phyloP scores from a whole-genome alignment of 1,140 invertebrate species.

The Drosophila ohnishii region DNA sequence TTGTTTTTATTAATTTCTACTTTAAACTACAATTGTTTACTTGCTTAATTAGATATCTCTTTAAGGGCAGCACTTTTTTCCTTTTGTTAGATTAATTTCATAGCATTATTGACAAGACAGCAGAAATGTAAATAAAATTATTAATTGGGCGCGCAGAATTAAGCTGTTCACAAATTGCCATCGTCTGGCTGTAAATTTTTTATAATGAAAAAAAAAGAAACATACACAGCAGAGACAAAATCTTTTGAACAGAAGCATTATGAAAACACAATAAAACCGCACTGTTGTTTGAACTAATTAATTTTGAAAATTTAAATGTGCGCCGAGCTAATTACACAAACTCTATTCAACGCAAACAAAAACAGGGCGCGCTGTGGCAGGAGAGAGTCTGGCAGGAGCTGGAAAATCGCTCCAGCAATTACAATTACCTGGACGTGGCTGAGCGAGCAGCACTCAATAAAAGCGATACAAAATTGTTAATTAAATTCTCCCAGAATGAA shows the following conservation, averaged over 20 bases:
- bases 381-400: neutral
- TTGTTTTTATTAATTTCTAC: neutral
- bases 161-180: conserved; percentile 14
- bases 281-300: conserved; percentile 73
- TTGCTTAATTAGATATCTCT: neutral
- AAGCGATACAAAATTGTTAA: conserved; percentile 64
- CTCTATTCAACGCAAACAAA: conserved; percentile 57
- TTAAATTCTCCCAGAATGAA: conserved; percentile 60
- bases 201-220: neutral
- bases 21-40: neutral
- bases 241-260: conserved; percentile 43
- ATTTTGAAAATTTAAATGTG: conserved; percentile 70
- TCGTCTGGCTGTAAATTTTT: conserved; percentile 11
- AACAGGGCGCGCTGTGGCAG: neutral
- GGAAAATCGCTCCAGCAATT: conserved; percentile 13
- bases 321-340: conserved; percentile 71
- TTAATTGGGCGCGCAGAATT: conserved; percentile 24
- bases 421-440: conserved; percentile 46
- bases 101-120: conserved; percentile 13
- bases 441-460: conserved; percentile 55
- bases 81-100: neutral
- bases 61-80: neutral
- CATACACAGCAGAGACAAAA: conserved; percentile 4
- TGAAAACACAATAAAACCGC: conserved; percentile 66
- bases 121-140: conserved; percentile 32